Conservation (phyloP, 2,888 invertebrate genomes). For the Eupithecia abbreviata region DNA sequence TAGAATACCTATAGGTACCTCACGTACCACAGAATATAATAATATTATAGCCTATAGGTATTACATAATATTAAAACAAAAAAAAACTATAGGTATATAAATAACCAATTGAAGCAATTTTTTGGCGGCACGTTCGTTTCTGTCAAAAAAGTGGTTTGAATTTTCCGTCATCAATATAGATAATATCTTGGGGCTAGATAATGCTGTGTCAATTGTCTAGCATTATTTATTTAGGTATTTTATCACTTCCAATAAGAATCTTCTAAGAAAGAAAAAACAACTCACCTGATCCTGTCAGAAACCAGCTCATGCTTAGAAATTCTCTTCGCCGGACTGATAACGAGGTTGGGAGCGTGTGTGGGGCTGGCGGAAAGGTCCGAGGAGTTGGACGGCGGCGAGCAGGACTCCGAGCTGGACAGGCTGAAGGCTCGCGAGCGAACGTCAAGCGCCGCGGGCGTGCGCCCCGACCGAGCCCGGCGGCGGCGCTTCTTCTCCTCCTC, state of each 20-base stretch:
- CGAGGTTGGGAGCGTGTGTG: constrained; percentile 81
- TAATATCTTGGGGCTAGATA: no score
- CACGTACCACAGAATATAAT: no score
- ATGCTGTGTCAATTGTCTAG: no score
- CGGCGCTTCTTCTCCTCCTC: constrained; percentile 79
- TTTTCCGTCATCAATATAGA: no score
- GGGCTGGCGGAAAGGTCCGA: constrained; percentile 90
- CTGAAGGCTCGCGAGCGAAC: constrained; percentile 89
- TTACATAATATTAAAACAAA: no score
- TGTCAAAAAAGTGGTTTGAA: no score
- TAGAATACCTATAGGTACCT: no score
- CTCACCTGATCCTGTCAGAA: constrained; percentile 92
- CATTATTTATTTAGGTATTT: background rate
- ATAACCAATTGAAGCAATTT: no score
- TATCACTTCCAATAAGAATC: background rate
- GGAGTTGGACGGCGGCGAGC: constrained; percentile 91
- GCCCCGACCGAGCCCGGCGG: constrained; percentile 69
- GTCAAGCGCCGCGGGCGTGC: constrained; percentile 71
- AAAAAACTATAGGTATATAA: no score
- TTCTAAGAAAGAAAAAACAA: constrained; percentile 13
- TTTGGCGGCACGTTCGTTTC: no score
- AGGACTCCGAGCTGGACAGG: constrained; percentile 90
- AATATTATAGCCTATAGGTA: no score
- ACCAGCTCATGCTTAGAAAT: constrained; percentile 91
- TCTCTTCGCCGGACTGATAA: constrained; percentile 86